Evolutionary conservation across 2,888 invertebrate species (phyloP).

Genomic region (Sialis fuliginosa): DNA sequence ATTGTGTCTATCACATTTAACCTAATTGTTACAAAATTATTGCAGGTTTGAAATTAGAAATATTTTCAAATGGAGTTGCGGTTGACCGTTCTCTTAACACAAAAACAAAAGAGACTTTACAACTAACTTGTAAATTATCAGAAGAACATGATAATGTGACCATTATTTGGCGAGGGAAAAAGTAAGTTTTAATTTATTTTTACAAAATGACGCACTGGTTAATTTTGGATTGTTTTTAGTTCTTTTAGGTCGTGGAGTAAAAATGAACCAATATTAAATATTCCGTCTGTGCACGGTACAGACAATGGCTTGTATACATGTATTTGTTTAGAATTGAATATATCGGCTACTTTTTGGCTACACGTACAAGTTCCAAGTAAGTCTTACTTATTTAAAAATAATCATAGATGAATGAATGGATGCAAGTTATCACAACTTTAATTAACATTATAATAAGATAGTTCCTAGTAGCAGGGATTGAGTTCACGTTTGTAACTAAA

Average conservation of each 20-base stretch:
- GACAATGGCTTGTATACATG: conserved; percentile 3
- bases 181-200: background rate
- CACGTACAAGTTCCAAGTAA: conserved; percentile 1
- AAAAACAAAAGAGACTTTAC: conserved; percentile 2
- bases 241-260: background rate
- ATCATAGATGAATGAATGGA: no score
- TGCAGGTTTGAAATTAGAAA: conserved; percentile 4
- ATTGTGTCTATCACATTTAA: no score
- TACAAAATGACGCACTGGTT: background rate
- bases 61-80: conserved; percentile 1
- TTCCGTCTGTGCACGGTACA: background rate
- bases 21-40: background rate
- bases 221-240: conserved; percentile 1
- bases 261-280: conserved; percentile 4
- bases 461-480: no score
- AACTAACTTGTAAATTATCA: conserved; percentile 3
- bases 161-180: background rate
- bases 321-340: conserved; percentile 1
- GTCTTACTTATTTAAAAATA: background rate
- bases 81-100: background rate
- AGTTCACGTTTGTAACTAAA: no score
- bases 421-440: no score
- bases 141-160: background rate
- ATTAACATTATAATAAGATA: no score
- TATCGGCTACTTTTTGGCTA: background rate